phyloP scores from a whole-genome alignment of 1,140 invertebrate species.

The Dysdera silvatica region DNA sequence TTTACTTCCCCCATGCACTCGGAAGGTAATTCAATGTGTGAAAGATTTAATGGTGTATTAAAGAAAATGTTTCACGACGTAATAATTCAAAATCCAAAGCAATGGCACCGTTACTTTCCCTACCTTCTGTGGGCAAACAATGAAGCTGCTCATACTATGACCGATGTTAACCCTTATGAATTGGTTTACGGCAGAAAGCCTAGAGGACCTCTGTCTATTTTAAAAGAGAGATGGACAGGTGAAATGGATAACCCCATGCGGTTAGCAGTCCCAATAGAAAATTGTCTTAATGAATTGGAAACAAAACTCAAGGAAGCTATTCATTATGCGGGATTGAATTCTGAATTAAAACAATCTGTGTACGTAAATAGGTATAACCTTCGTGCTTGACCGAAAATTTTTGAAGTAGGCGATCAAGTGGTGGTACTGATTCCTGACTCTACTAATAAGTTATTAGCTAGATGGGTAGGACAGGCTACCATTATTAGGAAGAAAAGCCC shows the following conservation, averaged over 20 bases:
- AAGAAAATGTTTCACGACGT: neutral
- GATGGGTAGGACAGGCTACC: neutral
- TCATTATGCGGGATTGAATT: neutral
- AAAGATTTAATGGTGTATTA: neutral
- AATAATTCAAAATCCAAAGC: neutral
- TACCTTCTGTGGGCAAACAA: neutral
- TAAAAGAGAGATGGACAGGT: neutral
- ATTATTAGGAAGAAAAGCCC: neutral
- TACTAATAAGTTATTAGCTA: neutral
- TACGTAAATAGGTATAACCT: neutral
- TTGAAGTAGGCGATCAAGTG: neutral
- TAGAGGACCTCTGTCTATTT: neutral
- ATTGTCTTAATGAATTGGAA: neutral
- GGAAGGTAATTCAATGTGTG: neutral
- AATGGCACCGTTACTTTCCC: neutral
- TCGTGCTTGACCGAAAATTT: neutral
- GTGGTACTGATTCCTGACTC: neutral
- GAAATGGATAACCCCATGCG: neutral
- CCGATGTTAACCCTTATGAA: neutral
- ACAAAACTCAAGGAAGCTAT: neutral
- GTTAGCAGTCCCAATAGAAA: neutral
- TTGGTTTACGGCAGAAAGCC: conserved; percentile 3
- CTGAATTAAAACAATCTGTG: neutral
- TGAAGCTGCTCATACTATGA: neutral
- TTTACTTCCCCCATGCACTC: neutral